Evolutionary conservation across 2,888 invertebrate genomes (phyloP), one percentile per base, ranked within the genome.

Genomic region (Pterostichus madidus): DNA sequence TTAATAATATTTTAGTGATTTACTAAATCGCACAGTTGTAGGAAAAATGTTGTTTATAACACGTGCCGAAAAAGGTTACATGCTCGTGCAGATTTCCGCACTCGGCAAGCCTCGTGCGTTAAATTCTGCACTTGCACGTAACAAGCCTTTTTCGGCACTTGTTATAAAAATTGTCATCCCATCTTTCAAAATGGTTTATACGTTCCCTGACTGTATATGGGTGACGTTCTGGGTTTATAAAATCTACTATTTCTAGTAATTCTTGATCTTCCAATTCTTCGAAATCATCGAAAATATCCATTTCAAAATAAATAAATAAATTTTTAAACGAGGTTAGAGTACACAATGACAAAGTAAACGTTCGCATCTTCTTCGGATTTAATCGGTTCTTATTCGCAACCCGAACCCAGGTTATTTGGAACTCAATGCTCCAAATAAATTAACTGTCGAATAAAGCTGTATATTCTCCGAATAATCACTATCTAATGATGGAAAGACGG

Each of bases 391-490:
- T 52, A 52, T 52, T 52, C n/a, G 3, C 52, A 52, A 52, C 52
- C 52, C 52, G 52, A 52, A 52, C n/a, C n/a, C 52, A 52, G 52
- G 8, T 52, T 52, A 52, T 52, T 52, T 11, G 5, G 35, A 35
- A 35, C 35, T 35, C 6, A 35, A 5, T 5, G 35, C 35, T 35
- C 35, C 35, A 6, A n/a, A 52, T 52, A 52, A 52, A 8, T 52
- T 52, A 52, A 8, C 52, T 52, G n/a, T 52, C 8, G 52, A 52
- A 52, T 52, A 52, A n/a, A 4, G 5, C 52, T 52, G 3, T 0
- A n/a, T 52, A 4, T 52, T 90, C 88, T 35, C 6, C 35, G 35
- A 35, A 35, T 6, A 35, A 5, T 5, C 6, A 6, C 6, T 35
- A 35, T 35, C 35, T 35, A 35, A 35, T 35, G 6, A 6, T 35